phyloP scores from a whole-genome alignment of 1,140 invertebrate species.

The Alviniconcha marisindica region DNA sequence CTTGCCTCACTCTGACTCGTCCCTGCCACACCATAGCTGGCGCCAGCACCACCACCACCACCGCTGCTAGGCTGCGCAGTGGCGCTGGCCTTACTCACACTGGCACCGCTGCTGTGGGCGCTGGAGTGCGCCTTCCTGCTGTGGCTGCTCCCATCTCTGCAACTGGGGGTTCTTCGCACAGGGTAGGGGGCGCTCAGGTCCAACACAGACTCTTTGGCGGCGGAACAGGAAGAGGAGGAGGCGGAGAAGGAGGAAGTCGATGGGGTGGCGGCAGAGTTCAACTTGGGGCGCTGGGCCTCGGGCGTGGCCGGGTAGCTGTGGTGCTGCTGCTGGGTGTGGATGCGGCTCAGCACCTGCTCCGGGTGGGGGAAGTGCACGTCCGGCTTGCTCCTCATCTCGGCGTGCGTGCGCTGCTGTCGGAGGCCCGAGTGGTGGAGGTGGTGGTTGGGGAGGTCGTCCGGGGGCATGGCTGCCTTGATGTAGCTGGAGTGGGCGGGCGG shows the following conservation, averaged over 20 bases:
- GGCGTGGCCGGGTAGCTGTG: background rate
- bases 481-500: constrained; percentile 12
- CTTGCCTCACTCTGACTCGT: background rate
- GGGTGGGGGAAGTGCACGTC: constrained; percentile 20
- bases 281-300: background rate
- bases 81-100: too few relatives aligned
- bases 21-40: background rate
- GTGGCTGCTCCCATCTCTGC: too few relatives aligned
- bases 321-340: constrained; percentile 34
- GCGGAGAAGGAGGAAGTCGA: background rate
- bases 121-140: too few relatives aligned
- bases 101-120: too few relatives aligned
- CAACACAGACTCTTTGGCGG: background rate
- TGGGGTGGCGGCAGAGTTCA: background rate
- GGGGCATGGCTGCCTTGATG: background rate
- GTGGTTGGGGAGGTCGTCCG: background rate
- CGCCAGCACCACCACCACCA: background rate
- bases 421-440: background rate
- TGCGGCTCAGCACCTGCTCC: constrained; percentile 30
- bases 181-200: background rate
- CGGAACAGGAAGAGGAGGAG: background rate
- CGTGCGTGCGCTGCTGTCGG: background rate
- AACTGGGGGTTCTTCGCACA: background rate
- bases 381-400: background rate
- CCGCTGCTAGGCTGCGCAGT: background rate